Evolutionary conservation across 1,140 invertebrate genomes (phyloP).

Genomic region (Asbolus verrucosus): DNA sequence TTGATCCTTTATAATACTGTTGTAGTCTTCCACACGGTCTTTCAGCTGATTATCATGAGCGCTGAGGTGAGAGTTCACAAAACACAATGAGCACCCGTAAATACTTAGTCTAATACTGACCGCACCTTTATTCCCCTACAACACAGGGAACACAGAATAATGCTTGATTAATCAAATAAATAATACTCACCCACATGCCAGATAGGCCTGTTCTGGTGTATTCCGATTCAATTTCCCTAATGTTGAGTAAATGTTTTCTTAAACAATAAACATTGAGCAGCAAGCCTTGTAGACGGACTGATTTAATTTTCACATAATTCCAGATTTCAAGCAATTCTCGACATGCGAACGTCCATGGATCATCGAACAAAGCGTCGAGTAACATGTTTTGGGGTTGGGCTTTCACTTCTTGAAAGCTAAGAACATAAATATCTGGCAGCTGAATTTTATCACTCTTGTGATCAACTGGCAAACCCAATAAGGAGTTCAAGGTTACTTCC

Average conservation of each 20-base stretch:
- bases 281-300: conserved; percentile 82
- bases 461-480: conserved; percentile 75
- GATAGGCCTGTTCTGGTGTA: conserved; percentile 89
- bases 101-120: conserved; percentile 87
- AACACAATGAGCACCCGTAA: conserved; percentile 87
- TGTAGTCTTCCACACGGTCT: conserved; percentile 88
- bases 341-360: conserved; percentile 85
- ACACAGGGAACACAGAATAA: too few species aligned
- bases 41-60: conserved; percentile 86
- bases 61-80: conserved; percentile 90
- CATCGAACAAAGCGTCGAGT: conserved; percentile 83
- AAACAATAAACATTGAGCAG: conserved; percentile 81
- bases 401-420: conserved; percentile 92
- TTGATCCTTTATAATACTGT: conserved; percentile 82
- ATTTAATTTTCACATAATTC: conserved; percentile 83
- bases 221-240: conserved; percentile 85
- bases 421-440: conserved; percentile 84
- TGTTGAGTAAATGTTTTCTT: conserved; percentile 80
- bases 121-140: conserved; percentile 95
- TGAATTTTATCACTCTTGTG: conserved; percentile 68
- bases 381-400: conserved; percentile 87
- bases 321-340: conserved; percentile 77
- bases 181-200: conserved; percentile 83
- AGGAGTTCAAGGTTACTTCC: conserved; percentile 74
- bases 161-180: too few species aligned